Evolutionary conservation across 2,113 vertebrate genomes (phyloP), one percentile per base, ranked within the genome.

Genomic region (Syrmaticus mikado): DNA sequence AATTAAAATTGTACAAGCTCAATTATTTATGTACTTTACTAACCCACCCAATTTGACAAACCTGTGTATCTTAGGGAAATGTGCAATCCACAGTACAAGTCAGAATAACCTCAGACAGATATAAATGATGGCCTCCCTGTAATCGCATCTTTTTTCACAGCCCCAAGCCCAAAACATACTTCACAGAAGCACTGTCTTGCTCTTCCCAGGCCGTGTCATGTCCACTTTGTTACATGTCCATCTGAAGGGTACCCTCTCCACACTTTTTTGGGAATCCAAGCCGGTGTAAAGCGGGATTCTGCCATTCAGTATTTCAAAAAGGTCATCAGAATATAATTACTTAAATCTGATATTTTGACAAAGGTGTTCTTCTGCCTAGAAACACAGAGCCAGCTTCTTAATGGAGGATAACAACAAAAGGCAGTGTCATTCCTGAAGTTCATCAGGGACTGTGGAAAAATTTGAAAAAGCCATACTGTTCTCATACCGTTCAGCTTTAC

Each of bases 391-490:
- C 41, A 82, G 32, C 30, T 41, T 67, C 52, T 61, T 38, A 41
- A 32, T 0, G 4, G 28, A 80, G 22, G 27, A 45, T 46, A 45
- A 84, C 50, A 16, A 83, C 64, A 92, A 90, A 91, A 91, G 62
- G 45, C 74, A 91, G 46, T 70, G 24, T 28, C 14, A 73, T 92
- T 94, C 52, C 88, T 92, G 43, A 79, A 85, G 21, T 53, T 89
- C 80, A 78, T 52, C 78, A 83, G 77, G 74, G 67, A 93, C 32
- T 73, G 53, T 78, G 61, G 82, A 90, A 89, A 93, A 82, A 25
- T 89, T 83, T 85, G 58, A 73, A 93, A 85, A 92, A 89, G 28
- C 66, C 86, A 8, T 75, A 71, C 46, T 75, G n/a, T 89, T 94
- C 74, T 84, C 62, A 25, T 1, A 38, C 13, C 79, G 16, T 48